Base-by-base conservation (phyloP, 1,140 invertebrate species). In the Neuroterus valhalla region DNA sequence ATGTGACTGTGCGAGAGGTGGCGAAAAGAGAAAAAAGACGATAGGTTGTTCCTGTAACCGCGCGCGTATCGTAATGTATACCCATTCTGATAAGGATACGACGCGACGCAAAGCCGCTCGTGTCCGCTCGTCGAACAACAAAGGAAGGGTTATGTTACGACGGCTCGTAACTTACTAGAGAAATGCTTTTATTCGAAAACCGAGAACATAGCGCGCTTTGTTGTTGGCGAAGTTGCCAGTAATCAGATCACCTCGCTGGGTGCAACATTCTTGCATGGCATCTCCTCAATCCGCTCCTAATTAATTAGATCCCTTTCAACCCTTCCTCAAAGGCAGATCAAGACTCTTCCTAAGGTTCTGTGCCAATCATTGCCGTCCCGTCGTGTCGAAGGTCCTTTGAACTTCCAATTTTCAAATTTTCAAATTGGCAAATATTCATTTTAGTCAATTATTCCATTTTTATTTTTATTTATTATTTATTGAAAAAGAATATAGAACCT, bases 61-160 rank as follows among this genome's bases (percentile, higher is more conserved):
- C 72, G 76, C 62, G 76, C 72, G 76, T 82, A 82, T 82, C 82
- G 80, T 84, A 82, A 82, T 76, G 78, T 82, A 82, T 74, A 82
- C 78, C 77, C 77, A 81, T 82, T 82, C 79, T 80, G 84, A 85
- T 85, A 85, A 82, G 82, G 74, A n/a, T n/a, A n/a, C n/a, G 72
- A 42, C 68, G 81, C 66, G 76, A 72, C 46, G 62, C 68, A 72
- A 79, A 73, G 75, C 75, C 74, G 76, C 69, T 74, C 72, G 78
- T 62, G 55, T 78, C 79, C 81, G 66, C 70, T 79, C 71, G 78
- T 75, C 75, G 73, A 80, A 81, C 79, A 81, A 83, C 81, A 82
- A 83, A 83, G 82, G 79, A 83, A 79, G 82, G 83, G 83, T 85
- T 85, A 83, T 80, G 82, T 85, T 83, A 82, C 82, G 75, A 78